These are phyloP conservation scores for Parotia lawesii DNA, from an alignment of 2,113 vertebrate genomes.

Conservation along the genomic window DNA sequence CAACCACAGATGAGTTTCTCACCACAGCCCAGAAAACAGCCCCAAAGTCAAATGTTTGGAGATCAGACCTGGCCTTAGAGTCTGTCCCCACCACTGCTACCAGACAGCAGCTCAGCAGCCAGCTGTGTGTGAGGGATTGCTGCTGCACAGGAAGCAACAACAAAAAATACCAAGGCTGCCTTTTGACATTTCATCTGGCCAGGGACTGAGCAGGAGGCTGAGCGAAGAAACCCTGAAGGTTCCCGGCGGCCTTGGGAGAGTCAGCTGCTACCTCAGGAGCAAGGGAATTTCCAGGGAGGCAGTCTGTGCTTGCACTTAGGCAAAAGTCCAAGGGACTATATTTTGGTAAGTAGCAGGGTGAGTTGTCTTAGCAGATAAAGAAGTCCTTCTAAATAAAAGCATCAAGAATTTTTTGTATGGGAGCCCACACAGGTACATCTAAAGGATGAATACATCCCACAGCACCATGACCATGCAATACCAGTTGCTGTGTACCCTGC, in stretches of 20 bases:
- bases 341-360: background rate
- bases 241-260: background rate
- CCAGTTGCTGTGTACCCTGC: background rate
- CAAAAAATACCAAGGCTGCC: background rate
- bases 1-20: background rate
- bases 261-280: background rate
- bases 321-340: background rate
- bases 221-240: background rate
- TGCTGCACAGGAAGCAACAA: background rate
- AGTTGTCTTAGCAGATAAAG: background rate
- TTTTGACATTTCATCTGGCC: background rate
- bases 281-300: background rate
- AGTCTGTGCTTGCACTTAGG: background rate
- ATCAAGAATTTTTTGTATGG: background rate
- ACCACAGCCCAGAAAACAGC: background rate
- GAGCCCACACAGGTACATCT: fast-evolving
- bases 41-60: background rate
- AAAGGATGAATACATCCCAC: background rate
- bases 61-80: background rate
- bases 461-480: fast-evolving
- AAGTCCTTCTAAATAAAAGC: background rate
- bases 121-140: background rate
- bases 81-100: too few species aligned
- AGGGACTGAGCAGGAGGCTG: background rate
- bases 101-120: background rate